phyloP scores from a whole-genome alignment of 30 jellyfish, hydroid and myxozoan genomes.

The Chrysaora quinquecirrha region DNA sequence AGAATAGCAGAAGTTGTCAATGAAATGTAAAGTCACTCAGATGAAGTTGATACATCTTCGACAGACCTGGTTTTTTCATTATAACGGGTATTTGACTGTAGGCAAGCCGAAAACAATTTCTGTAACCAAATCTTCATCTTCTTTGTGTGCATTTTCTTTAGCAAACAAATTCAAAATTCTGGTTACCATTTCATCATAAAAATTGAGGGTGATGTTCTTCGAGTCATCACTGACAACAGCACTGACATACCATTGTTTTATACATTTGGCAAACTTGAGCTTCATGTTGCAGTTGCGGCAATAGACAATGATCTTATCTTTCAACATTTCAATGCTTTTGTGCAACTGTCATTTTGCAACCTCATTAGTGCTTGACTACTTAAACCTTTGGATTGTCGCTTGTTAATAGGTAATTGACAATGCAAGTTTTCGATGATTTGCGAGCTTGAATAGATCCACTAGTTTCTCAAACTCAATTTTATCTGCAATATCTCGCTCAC shows the following conservation, averaged over 20 bases:
- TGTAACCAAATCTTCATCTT: not conserved
- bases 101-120: not conserved
- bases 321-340: too few relatives aligned
- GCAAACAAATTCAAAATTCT: not conserved
- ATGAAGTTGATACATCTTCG: not conserved
- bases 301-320: not conserved
- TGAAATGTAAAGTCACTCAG: not conserved
- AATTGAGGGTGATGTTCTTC: not conserved
- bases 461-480: too few relatives aligned
- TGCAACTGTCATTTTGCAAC: too few relatives aligned
- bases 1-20: too few relatives aligned
- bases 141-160: not conserved
- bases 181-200: not conserved
- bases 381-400: too few relatives aligned
- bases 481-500: too few relatives aligned
- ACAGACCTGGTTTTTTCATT: not conserved
- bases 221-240: not conserved
- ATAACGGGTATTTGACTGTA: not conserved
- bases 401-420: too few relatives aligned
- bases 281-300: not conserved
- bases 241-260: not conserved
- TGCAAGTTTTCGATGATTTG: too few relatives aligned
- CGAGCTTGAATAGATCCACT: too few relatives aligned
- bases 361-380: too few relatives aligned
- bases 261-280: not conserved